These are phyloP conservation scores for Clupea harengus DNA, from an alignment of 2,113 vertebrate genomes.

Conservation along the genomic window DNA sequence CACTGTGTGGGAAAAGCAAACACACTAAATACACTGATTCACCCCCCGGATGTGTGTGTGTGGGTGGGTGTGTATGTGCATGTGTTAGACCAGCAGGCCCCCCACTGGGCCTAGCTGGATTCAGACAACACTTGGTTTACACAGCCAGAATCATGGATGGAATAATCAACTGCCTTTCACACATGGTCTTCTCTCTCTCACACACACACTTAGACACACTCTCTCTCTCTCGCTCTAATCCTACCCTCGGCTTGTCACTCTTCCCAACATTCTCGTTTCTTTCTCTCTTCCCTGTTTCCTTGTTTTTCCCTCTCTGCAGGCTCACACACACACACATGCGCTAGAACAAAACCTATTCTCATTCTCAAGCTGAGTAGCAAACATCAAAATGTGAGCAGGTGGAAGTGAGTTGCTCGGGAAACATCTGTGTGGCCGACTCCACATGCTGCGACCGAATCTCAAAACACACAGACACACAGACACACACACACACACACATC, in stretches of 20 bases:
- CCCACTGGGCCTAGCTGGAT: background rate
- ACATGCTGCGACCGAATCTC: background rate
- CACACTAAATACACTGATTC: background rate
- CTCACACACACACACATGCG: slow-evolving; percentile 16
- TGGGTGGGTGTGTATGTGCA: background rate
- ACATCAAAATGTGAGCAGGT: slow-evolving; percentile 32
- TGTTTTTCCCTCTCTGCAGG: background rate
- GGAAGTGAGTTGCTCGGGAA: background rate
- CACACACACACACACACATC: background rate
- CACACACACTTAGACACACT: background rate
- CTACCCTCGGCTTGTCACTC: too few species aligned
- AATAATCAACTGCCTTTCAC: background rate
- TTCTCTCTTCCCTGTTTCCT: background rate
- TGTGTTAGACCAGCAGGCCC: background rate
- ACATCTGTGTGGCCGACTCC: slow-evolving; percentile 6
- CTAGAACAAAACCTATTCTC: slow-evolving; percentile 20
- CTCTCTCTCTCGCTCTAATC: too few species aligned
- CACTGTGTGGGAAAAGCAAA: background rate
- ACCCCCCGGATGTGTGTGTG: background rate
- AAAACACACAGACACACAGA: background rate
- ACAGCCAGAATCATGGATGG: background rate
- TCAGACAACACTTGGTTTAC: background rate
- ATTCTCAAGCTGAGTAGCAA: slow-evolving; percentile 37
- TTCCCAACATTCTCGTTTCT: background rate
- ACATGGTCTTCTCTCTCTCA: background rate